Base-by-base conservation (phyloP, 2,888 invertebrate species). In the Cephus rjabovi region DNA sequence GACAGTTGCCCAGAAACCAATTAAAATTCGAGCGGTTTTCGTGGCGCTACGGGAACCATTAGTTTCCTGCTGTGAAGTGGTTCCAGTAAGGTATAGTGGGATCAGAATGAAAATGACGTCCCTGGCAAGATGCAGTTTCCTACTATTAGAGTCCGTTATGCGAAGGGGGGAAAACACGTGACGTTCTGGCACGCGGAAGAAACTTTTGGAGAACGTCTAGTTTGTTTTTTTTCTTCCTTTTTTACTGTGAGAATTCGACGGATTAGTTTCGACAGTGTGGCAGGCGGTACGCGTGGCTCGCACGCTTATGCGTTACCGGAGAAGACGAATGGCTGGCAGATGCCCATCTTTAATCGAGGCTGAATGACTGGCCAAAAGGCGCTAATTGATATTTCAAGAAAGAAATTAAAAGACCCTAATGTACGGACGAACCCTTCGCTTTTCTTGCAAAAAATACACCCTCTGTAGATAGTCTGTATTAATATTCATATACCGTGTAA, bases 1-100 rank as follows among this genome's bases (percentile, higher is more conserved):
- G 85, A 82, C 87, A 85, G 87, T 84, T 87, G 87, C 80, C 37
- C 74, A 80, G 81, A 80, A 79, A 80, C 87, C 87, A 86, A 87
- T 86, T 86, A 86, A 87, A 86, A 77, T 35, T 34, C 34, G 12
- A 74, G 34, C 35, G 34, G 71, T 74, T 74, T 56, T 37, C 35
- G 11, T 34, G 74, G 74, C 74, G 74, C 76, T 79, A 78, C 80
- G 79, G 74, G 80, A 75, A 80, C 82, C 83, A 85, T 85, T 86
- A 86, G 81, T 78, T 81, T 76, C 84, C 80, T 77, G 83, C 76
- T 11, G 81, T 79, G 82, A 82, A 84, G 80, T 79, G 81, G 69
- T 35, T 76, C 70, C 68, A 34, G 76, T 31, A 30, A 56, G 68
- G 68, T 37, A 78, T n/a, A 30, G 30, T 12, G 23, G 34, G 37